These are phyloP conservation scores for Pocillopora meandrina DNA, from an alignment of 92 coral and sea anemone species.

Conservation along the genomic window DNA sequence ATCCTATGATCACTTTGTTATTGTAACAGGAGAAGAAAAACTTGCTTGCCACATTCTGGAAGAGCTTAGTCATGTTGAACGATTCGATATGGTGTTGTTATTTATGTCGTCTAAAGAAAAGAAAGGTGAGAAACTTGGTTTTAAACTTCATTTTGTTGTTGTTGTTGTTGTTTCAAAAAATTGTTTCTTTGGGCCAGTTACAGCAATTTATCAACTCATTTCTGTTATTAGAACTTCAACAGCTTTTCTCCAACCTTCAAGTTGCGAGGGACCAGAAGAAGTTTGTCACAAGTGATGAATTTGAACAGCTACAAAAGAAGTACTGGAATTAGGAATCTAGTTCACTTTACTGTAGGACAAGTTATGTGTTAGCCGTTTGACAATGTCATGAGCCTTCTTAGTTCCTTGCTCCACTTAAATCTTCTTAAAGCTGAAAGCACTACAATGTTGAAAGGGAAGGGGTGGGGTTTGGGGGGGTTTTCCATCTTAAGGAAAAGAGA, in stretches of 20 bases:
- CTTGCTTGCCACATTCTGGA: slow-evolving; percentile 70
- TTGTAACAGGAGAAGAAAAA: slow-evolving; percentile 70
- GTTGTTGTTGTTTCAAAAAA: neutral
- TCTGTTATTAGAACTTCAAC: slow-evolving; percentile 51
- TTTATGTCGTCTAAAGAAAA: slow-evolving; percentile 59
- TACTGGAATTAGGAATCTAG: slow-evolving; percentile 27
- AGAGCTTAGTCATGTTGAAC: slow-evolving; percentile 68
- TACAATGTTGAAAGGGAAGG: too few species aligned
- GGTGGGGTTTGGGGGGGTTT: too few species aligned
- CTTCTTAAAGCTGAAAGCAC: too few species aligned
- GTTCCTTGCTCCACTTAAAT: too few species aligned
- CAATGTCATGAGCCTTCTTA: too few species aligned
- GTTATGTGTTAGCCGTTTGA: neutral
- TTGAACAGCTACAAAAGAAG: slow-evolving; percentile 52
- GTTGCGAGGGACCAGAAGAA: slow-evolving; percentile 33
- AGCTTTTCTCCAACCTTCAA: slow-evolving; percentile 62
- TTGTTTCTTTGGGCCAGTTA: neutral
- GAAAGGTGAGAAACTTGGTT: slow-evolving; percentile 15
- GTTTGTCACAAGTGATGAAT: slow-evolving; percentile 48
- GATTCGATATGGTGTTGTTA: slow-evolving; percentile 86
- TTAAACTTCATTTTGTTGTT: too few species aligned
- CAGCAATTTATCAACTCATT: neutral
- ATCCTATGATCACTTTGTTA: neutral
- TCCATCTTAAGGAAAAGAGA: too few species aligned
- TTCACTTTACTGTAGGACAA: neutral